These are phyloP conservation scores for Apostichopus californicus DNA, from an alignment of 35 echinoderm and acorn worm species.

Conservation along the genomic window DNA sequence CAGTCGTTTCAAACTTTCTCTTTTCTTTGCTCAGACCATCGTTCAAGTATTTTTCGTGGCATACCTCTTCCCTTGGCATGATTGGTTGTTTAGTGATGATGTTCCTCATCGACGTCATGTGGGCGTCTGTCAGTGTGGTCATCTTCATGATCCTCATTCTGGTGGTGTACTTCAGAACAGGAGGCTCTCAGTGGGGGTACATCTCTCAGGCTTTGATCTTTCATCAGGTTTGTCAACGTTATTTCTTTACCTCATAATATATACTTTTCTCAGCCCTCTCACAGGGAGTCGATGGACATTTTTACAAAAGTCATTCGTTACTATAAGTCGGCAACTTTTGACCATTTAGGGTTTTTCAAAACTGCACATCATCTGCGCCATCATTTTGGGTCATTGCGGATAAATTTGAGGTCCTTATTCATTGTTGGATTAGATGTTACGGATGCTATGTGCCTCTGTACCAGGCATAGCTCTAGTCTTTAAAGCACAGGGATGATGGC, in stretches of 20 bases:
- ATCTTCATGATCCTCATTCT: conserved; percentile 82
- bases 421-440: too few species aligned
- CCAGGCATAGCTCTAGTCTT: too few species aligned
- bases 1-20: neutral
- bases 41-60: conserved; percentile 94
- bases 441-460: too few species aligned
- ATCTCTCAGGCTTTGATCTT: conserved; percentile 96
- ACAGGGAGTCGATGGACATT: too few species aligned
- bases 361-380: too few species aligned
- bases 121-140: conserved; percentile 63
- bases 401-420: too few species aligned
- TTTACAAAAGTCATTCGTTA: too few species aligned
- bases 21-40: conserved; percentile 73
- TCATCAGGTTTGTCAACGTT: conserved; percentile 64
- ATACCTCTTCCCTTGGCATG: conserved; percentile 73
- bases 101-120: conserved; percentile 85
- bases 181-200: conserved; percentile 88
- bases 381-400: too few species aligned
- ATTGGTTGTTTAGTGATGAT: conserved; percentile 90
- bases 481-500: too few species aligned
- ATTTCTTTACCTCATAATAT: neutral
- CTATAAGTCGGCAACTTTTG: too few species aligned
- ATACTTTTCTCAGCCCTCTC: neutral
- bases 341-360: too few species aligned
- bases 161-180: conserved; percentile 62